Conservation (phyloP, 2,113 vertebrate species). For the Microtus pennsylvanicus region DNA sequence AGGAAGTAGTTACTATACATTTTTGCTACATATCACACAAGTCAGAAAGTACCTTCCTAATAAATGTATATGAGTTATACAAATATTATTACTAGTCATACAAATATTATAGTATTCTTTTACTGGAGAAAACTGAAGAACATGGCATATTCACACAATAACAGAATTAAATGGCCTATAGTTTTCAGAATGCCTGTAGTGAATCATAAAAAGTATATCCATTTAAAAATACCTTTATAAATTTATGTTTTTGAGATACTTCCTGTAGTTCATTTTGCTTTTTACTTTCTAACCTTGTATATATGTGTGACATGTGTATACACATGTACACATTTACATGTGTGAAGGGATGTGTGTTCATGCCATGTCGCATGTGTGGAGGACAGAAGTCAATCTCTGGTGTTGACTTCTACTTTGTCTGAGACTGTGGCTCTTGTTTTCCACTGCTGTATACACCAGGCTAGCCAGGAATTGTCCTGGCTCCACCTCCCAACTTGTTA, state of each 20-base stretch:
- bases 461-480: not conserved
- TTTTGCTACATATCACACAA: not conserved
- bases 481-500: not conserved
- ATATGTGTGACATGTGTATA: not conserved
- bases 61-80: constrained; percentile 30
- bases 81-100: not conserved
- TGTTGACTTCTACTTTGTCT: not conserved
- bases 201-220: not conserved
- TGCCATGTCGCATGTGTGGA: not conserved
- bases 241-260: not conserved
- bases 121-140: not conserved
- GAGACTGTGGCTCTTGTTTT: not conserved
- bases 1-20: not conserved
- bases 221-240: not conserved
- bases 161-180: not conserved
- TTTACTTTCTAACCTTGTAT: not conserved
- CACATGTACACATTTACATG: not conserved
- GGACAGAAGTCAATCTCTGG: not conserved
- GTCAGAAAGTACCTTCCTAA: not conserved
- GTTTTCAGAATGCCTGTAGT: not conserved
- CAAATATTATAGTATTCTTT: not conserved
- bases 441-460: not conserved
- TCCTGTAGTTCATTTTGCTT: not conserved
- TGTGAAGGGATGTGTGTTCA: not conserved
- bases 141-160: not conserved